These are phyloP conservation scores for Scaptomyza polygonia DNA, from an alignment of 2,888 invertebrate genomes.

Conservation along the genomic window DNA sequence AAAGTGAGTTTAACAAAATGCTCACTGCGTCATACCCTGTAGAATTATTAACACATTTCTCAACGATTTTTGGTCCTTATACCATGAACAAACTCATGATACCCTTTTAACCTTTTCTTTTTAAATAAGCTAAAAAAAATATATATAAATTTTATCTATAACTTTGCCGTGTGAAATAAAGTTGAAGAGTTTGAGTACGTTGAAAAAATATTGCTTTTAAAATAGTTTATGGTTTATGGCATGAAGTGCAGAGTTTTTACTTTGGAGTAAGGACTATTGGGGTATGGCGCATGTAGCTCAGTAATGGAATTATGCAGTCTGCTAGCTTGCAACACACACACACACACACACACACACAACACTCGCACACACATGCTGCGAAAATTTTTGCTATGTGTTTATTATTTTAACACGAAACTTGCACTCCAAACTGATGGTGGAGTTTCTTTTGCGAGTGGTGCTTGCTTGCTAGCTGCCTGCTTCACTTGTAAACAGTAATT, in stretches of 20 bases:
- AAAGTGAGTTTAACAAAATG: conserved; percentile 11
- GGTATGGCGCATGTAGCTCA: conserved; percentile 30
- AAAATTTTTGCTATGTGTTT: conserved; percentile 77
- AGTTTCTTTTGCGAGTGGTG: conserved; percentile 17
- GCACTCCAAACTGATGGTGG: conserved; percentile 47
- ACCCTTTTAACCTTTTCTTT: not conserved
- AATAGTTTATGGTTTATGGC: conserved; percentile 65
- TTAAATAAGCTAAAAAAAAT: not conserved
- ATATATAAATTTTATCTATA: not conserved
- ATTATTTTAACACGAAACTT: conserved; percentile 80
- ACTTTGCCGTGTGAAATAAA: conserved; percentile 59
- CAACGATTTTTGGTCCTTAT: not conserved
- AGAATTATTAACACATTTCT: not conserved
- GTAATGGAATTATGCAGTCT: conserved; percentile 72
- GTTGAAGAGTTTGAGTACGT: conserved; percentile 33
- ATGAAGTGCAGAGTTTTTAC: conserved; percentile 3
- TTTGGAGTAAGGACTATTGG: not conserved
- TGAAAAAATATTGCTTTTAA: conserved; percentile 69
- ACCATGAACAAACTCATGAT: not conserved
- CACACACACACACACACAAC: conserved; percentile 56
- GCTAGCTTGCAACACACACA: conserved; percentile 13
- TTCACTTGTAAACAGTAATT: conserved; percentile 79
- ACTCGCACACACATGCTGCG: conserved; percentile 59
- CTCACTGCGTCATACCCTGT: conserved; percentile 20
- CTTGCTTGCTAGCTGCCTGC: conserved; percentile 29